These are phyloP conservation scores for Excalfactoria chinensis DNA, from an alignment of 2,113 vertebrate genomes.

Conservation along the genomic window DNA sequence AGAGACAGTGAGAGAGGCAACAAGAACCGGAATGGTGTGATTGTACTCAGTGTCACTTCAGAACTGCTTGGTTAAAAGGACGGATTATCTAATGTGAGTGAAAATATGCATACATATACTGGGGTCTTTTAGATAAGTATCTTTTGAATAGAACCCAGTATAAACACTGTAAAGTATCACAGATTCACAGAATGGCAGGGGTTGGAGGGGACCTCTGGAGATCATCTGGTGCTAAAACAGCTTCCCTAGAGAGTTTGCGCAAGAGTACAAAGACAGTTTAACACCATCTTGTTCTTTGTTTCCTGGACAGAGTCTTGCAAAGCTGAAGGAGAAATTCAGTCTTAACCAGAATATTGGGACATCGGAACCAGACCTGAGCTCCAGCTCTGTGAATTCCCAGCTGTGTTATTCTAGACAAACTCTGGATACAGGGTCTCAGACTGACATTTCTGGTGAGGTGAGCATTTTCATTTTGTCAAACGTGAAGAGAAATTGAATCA, in stretches of 20 bases:
- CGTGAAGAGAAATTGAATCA: not conserved
- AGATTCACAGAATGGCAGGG: not conserved
- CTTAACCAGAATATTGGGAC: slow-evolving; percentile 70
- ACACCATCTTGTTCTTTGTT: slow-evolving; percentile 1
- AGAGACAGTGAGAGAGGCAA: not conserved
- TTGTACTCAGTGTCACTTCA: not conserved
- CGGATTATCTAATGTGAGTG: not conserved
- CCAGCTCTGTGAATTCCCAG: slow-evolving; percentile 70
- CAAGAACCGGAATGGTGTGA: not conserved
- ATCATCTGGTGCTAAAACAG: not conserved
- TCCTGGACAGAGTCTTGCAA: slow-evolving; percentile 82
- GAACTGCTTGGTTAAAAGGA: not conserved
- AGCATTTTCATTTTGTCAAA: slow-evolving; percentile 46
- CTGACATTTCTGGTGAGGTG: slow-evolving; percentile 86
- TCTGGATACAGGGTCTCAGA: slow-evolving; percentile 86
- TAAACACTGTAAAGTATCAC: not conserved
- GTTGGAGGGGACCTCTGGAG: not conserved
- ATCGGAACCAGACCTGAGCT: slow-evolving; percentile 77
- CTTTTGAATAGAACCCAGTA: not conserved
- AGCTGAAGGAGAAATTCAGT: slow-evolving; percentile 82
- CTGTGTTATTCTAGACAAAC: slow-evolving; percentile 81
- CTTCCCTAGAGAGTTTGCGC: not conserved
- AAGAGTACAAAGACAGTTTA: not conserved
- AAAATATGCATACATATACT: not conserved
- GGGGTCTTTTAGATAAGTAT: not conserved